Conservation (phyloP, 1,140 invertebrate genomes). For the Drosophila lacteicornis region DNA sequence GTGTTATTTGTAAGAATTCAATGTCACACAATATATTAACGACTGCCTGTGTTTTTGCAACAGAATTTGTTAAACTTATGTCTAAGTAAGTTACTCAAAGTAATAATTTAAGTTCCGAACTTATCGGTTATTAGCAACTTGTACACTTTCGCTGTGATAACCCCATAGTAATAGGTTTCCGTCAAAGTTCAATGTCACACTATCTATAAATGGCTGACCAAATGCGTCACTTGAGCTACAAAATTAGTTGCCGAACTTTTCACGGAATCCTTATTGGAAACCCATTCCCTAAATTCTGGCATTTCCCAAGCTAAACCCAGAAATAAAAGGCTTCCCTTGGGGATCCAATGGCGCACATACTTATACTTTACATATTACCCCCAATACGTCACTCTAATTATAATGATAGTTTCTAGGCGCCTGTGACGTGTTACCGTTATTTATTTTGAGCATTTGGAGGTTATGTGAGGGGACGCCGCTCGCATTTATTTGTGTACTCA, state of each 20-base stretch:
- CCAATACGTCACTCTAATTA: constrained; percentile 55
- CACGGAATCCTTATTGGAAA: background rate
- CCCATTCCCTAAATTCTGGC: too few relatives aligned
- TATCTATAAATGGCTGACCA: background rate
- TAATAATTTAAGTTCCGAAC: background rate
- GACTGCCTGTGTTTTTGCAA: background rate
- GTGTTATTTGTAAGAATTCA: background rate
- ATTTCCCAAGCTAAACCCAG: background rate
- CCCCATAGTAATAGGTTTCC: background rate
- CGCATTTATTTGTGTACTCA: constrained; percentile 36
- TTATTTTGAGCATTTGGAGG: constrained; percentile 65
- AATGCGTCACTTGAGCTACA: background rate
- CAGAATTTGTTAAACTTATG: background rate
- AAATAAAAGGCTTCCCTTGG: background rate
- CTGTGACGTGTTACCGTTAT: constrained; percentile 60
- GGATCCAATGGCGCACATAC: background rate
- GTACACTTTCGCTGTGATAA: constrained; percentile 1
- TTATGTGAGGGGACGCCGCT: constrained; percentile 51
- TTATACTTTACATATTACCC: background rate
- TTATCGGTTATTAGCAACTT: too few relatives aligned
- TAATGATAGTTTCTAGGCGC: constrained; percentile 53
- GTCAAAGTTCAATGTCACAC: constrained; percentile 20
- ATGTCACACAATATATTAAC: background rate
- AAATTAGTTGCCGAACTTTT: background rate
- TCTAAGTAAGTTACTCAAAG: background rate